Evolutionary conservation across 2,797 vertebrate genomes (phyloP).

Genomic region (Buphagus erythrorhynchus): DNA sequence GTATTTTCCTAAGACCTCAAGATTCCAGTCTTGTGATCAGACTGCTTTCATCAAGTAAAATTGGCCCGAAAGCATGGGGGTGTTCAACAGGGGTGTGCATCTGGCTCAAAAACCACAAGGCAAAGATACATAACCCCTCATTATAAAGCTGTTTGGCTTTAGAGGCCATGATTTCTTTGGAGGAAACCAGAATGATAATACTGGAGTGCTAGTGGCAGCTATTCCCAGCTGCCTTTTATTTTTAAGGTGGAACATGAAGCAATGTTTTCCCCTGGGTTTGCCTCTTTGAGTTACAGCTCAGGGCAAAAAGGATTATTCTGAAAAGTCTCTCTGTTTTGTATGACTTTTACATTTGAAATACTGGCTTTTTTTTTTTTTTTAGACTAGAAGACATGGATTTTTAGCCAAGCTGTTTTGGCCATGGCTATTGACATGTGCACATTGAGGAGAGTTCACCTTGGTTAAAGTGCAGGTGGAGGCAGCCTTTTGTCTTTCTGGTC

Average conservation of each 20-base stretch:
- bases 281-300: not conserved
- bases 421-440: accelerated
- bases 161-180: not conserved
- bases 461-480: not conserved
- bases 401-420: not conserved
- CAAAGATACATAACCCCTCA: not conserved
- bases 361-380: not conserved
- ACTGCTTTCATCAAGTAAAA: not conserved
- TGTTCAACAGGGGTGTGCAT: not conserved
- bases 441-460: not conserved
- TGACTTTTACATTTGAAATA: not conserved
- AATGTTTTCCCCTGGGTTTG: not conserved
- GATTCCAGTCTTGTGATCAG: not conserved
- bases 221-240: not conserved
- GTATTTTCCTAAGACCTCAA: not conserved
- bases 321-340: not conserved
- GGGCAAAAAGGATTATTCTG: accelerated
- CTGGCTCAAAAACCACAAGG: not conserved
- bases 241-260: not conserved
- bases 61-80: not conserved
- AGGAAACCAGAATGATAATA: not conserved
- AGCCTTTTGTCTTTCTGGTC: not conserved
- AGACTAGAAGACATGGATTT: not conserved
- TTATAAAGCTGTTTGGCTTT: not conserved
- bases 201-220: not conserved